phyloP scores from a whole-genome alignment of 2,888 invertebrate species.

The Escarpia spicata region DNA sequence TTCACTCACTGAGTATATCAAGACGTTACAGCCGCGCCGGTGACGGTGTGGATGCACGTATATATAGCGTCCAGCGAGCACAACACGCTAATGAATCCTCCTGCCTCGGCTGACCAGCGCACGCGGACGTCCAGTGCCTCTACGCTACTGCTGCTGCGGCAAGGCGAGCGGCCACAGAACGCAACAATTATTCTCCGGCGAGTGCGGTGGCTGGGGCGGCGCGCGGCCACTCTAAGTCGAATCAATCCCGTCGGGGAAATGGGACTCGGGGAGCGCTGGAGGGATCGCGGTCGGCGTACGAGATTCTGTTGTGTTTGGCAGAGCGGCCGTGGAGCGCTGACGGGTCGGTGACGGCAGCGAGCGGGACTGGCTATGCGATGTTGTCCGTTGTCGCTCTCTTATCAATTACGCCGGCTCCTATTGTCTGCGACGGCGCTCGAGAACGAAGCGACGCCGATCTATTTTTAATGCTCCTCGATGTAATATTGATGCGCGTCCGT shows the following conservation, averaged over 20 bases:
- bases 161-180: not conserved
- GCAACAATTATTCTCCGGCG: conserved; percentile 6
- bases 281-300: not conserved
- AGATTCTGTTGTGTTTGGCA: not conserved
- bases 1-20: not conserved
- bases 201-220: not conserved
- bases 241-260: not conserved
- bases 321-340: not conserved
- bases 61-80: not conserved
- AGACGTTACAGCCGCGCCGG: not conserved
- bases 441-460: conserved; percentile 3
- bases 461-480: conserved; percentile 9
- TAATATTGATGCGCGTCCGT: not conserved
- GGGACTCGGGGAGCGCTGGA: not conserved
- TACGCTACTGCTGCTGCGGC: not conserved
- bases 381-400: not conserved
- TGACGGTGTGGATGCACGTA: not conserved
- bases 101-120: not conserved
- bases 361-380: not conserved
- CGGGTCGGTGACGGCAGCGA: not conserved
- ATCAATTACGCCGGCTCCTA: conserved; percentile 1
- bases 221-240: not conserved
- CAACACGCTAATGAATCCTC: conserved; percentile 16
- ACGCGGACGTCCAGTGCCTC: not conserved
- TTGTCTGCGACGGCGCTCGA: not conserved